Conservation (phyloP, 2,888 invertebrate species). For the Phaedon cochleariae region DNA sequence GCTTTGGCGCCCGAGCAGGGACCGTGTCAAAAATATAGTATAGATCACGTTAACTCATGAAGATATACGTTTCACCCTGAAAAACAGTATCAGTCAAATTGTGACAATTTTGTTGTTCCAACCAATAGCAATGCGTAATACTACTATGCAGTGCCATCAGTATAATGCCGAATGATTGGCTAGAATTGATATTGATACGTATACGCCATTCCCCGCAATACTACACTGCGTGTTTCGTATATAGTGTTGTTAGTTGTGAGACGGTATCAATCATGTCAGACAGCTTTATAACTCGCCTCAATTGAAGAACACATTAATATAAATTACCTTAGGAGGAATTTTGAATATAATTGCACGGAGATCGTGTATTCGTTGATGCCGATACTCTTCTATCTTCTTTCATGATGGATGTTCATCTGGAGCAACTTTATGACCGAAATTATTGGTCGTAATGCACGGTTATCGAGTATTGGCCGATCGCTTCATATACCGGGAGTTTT, state of each 20-base stretch:
- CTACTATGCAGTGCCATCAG: no score
- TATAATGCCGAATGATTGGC: no score
- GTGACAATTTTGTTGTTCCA: no score
- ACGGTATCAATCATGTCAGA: constrained; percentile 56
- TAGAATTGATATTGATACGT: no score
- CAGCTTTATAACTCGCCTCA: constrained; percentile 57
- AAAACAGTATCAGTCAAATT: no score
- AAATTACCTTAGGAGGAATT: constrained; percentile 54
- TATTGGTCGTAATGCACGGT: constrained; percentile 38
- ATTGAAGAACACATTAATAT: constrained; percentile 56
- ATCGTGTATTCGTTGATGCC: constrained; percentile 52
- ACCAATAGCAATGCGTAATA: no score
- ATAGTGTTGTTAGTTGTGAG: constrained; percentile 45
- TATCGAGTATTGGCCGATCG: constrained; percentile 11
- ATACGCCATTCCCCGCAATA: no score
- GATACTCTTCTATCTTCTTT: constrained; percentile 35
- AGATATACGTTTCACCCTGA: no score
- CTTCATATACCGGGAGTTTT: constrained; percentile 10
- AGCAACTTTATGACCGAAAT: constrained; percentile 37
- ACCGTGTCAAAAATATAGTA: no score
- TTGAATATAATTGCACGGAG: constrained; percentile 55
- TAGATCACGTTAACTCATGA: no score
- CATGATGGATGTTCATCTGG: constrained; percentile 41
- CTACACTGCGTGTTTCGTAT: no score
- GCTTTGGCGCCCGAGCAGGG: no score